These are phyloP conservation scores for Nemapogon koenigi DNA, from an alignment of 2,888 invertebrate species.

Conservation along the genomic window DNA sequence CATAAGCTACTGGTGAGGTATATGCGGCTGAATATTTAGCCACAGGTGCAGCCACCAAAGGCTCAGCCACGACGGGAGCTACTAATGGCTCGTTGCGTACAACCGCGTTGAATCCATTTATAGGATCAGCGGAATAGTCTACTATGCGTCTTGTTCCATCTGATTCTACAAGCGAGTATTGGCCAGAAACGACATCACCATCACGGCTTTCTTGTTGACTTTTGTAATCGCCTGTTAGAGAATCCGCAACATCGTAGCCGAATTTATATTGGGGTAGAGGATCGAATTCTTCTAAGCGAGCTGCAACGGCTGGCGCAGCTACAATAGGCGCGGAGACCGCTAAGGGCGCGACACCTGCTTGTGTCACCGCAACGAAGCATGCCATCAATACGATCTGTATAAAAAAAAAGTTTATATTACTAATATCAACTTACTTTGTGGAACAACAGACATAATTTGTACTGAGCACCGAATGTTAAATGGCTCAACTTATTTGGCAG, in stretches of 20 bases:
- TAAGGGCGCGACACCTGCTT: conserved; percentile 29
- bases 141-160: conserved; percentile 49
- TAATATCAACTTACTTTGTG: too few relatives aligned
- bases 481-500: too few relatives aligned
- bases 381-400: conserved; percentile 38
- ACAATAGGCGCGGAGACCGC: conserved; percentile 20
- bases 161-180: conserved; percentile 46
- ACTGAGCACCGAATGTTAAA: too few relatives aligned
- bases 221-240: conserved; percentile 53
- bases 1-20: conserved; percentile 9
- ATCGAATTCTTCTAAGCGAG: conserved; percentile 44
- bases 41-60: conserved; percentile 24
- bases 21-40: background rate
- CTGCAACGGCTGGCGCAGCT: conserved; percentile 19
- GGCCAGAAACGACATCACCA: conserved; percentile 59
- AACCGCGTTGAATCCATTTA: conserved; percentile 50
- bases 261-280: conserved; percentile 64
- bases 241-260: conserved; percentile 49
- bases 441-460: too few relatives aligned
- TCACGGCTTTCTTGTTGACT: conserved; percentile 56
- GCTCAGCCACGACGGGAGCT: conserved; percentile 26
- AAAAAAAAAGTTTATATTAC: conserved; percentile 9
- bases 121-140: conserved; percentile 44
- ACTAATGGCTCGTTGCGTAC: conserved; percentile 39
- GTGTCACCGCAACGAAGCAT: conserved; percentile 37